Conservation (phyloP, 2,888 invertebrate genomes). For the Pinctada fucata region DNA sequence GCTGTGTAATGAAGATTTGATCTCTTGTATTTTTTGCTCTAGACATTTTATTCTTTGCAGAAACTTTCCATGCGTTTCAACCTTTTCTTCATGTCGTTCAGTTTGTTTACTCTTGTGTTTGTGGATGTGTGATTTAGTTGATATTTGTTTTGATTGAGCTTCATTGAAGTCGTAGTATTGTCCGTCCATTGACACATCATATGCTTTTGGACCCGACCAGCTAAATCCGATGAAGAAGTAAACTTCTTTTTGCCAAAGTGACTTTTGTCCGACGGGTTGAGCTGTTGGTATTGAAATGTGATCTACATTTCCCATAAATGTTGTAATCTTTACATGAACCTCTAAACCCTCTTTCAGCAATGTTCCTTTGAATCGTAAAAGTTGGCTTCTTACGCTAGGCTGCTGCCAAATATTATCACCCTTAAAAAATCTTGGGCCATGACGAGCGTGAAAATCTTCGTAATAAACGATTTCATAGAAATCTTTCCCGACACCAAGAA, state of each 20-base stretch:
- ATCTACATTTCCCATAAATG: conserved; percentile 36
- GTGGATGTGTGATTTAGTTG: too few species aligned
- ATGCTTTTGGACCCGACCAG: conserved; percentile 61
- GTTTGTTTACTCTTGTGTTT: too few species aligned
- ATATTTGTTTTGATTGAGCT: too few species aligned
- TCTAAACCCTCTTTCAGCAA: conserved; percentile 47
- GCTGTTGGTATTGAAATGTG: conserved; percentile 52
- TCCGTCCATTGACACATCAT: too few species aligned
- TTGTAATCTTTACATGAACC: conserved; percentile 43
- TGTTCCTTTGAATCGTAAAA: conserved; percentile 51
- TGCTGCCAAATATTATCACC: conserved; percentile 51
- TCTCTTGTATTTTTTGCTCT: too few species aligned
- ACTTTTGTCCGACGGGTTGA: conserved; percentile 45
- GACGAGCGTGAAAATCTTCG: conserved; percentile 49
- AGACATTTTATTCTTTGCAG: too few species aligned
- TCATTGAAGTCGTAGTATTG: too few species aligned
- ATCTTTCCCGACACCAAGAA: conserved; percentile 52
- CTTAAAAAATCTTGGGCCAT: conserved; percentile 33
- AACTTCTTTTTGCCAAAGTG: conserved; percentile 58
- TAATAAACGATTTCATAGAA: conserved; percentile 45
- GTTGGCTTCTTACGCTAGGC: conserved; percentile 37
- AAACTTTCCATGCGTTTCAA: too few species aligned
- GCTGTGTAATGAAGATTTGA: too few species aligned
- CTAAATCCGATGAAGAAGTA: conserved; percentile 61
- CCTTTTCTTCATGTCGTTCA: too few species aligned